A percentile compares a stretch with the other conserved stretches of the same genome.
Evolutionary conservation across 2,888 invertebrate genomes (phyloP).

Genomic region (Bugula neritina): DNA sequence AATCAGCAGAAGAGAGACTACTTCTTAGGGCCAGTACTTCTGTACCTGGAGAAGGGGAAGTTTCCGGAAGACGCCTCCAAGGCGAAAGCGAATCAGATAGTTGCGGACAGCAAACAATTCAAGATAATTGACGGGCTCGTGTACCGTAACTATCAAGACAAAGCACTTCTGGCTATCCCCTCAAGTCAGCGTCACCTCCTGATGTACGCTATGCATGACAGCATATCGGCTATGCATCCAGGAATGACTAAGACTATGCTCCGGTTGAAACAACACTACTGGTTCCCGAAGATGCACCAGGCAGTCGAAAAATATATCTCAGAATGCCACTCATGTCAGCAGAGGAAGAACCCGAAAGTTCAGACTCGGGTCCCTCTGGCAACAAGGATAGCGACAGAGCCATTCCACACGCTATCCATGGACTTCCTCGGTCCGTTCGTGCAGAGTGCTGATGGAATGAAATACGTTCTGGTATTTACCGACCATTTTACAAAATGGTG

Average conservation of each 20-base stretch:
- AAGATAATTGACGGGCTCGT: background rate
- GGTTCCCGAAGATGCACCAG: background rate
- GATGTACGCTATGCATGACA: background rate
- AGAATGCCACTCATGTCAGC: background rate
- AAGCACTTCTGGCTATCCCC: background rate
- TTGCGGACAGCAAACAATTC: background rate
- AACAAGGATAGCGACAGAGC: background rate
- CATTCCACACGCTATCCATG: background rate
- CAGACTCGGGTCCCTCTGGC: background rate
- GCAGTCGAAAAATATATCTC: background rate
- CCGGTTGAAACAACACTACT: background rate
- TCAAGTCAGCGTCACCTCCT: background rate
- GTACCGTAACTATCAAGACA: background rate
- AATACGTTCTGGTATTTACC: background rate
- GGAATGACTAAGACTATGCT: conserved; percentile 9
- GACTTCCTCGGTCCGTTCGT: conserved; percentile 2
- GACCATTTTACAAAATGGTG: conserved; percentile 3
- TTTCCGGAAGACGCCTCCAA: background rate
- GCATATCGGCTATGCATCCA: background rate
- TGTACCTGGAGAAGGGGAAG: background rate
- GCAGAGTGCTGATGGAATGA: background rate
- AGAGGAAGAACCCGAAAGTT: conserved; percentile 11
- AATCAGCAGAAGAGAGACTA: background rate
- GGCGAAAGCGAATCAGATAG: background rate
- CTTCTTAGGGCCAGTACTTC: background rate